Evolutionary conservation across 1,140 invertebrate species (phyloP), one percentile per base, ranked within the genome.

Genomic region (Drosophila obscura): DNA sequence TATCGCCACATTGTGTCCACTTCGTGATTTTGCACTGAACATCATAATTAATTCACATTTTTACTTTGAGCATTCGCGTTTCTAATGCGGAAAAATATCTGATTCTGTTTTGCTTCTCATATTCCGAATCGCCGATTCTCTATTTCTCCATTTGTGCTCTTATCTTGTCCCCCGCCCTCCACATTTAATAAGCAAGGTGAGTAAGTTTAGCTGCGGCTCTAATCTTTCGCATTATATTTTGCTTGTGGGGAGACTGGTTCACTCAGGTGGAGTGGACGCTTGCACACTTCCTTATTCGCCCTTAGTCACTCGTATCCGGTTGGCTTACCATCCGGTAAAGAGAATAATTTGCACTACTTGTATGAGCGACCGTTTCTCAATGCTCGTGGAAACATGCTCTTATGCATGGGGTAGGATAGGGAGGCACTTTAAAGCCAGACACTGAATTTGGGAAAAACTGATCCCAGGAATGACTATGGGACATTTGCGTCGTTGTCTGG

Each of bases 21-120:
- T 65, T 51, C 51, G 49, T 41, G 45, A 61, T 53, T 50, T 59
- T 28, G 57, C 67, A 60, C 64, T 65, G 53, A 77, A 43, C 51
- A 31, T 53, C 71, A 77, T 55, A 66, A 80, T 84, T 77, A 63
- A 78, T 69, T 59, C 45, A 64, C 60, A 44, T 16, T 43, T 69
- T 61, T 46, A 43, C 43, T 58, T 45, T 39, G 15, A 39, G 11
- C 35, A 35, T 59, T 55, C 19, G 15, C 22, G 48, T 44, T 59
- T 13, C 53, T 24, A 66, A 63, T 64, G 71, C 71, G 69, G 71
- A 77, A 69, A 61, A 66, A 49, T 62, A 46, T 43, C 53, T 51
- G 15, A 51, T 39, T 35, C 11, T 16, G 46, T 28, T 65, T 35
- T 28, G 52, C 13, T 53, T 35, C 48, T 52, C 7, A 24, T 52